Conservation (phyloP, 1,140 invertebrate genomes). For the Drosophila tani region DNA sequence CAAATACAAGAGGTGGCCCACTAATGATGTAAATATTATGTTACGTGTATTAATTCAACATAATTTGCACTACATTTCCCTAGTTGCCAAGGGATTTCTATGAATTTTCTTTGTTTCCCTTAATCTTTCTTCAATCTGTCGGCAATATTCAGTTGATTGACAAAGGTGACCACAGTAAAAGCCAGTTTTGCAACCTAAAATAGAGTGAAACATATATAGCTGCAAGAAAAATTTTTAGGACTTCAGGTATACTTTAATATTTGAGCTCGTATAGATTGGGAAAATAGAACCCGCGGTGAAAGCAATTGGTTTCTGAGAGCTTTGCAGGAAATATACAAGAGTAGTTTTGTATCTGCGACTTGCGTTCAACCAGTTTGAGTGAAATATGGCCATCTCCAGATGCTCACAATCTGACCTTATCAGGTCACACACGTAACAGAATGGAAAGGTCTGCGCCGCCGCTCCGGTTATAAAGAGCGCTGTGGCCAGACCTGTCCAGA, state of each 20-base stretch:
- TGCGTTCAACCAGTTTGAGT: conserved; percentile 43
- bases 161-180: conserved; percentile 58
- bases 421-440: conserved; percentile 54
- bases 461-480: conserved; percentile 24
- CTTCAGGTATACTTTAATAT: conserved; percentile 38
- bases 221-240: background rate
- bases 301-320: conserved; percentile 33
- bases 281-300: conserved; percentile 59
- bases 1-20: no score
- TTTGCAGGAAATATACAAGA: conserved; percentile 21
- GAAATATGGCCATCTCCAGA: conserved; percentile 36
- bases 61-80: background rate
- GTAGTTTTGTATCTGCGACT: conserved; percentile 32
- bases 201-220: background rate
- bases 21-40: no score
- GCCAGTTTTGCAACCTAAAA: conserved; percentile 56
- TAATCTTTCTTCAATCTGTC: conserved; percentile 27
- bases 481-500: conserved; percentile 25
- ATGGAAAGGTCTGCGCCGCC: conserved; percentile 54
- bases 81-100: background rate
- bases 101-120: background rate
- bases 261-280: conserved; percentile 40
- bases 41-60: no score
- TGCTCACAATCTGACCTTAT: conserved; percentile 46
- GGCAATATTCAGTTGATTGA: conserved; percentile 52